Conservation (phyloP, 2,797 vertebrate species). For the Manis javanica region DNA sequence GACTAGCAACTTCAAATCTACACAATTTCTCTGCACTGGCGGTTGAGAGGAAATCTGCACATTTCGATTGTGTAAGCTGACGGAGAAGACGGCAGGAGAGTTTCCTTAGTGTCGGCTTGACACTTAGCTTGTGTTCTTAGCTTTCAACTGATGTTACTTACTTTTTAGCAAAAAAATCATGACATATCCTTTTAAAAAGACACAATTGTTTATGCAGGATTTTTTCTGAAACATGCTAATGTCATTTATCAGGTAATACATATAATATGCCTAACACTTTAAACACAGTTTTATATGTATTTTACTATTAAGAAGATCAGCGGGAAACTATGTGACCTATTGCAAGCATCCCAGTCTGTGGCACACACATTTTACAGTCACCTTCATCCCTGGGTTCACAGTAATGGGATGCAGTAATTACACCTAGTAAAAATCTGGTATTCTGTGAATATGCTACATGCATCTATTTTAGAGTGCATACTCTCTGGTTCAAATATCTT, state of each 20-base stretch:
- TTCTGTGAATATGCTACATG: background rate
- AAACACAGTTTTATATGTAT: background rate
- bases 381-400: background rate
- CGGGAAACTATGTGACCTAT: background rate
- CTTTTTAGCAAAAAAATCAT: conserved; percentile 12
- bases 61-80: fast-evolving
- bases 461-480: background rate
- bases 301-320: background rate
- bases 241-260: background rate
- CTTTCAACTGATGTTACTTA: background rate
- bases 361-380: fast-evolving
- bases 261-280: background rate
- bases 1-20: background rate
- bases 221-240: background rate
- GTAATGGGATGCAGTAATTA: background rate
- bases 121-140: background rate
- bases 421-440: background rate
- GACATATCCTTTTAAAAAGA: background rate
- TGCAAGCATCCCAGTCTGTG: background rate
- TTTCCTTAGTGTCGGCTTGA: background rate
- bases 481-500: background rate
- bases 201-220: background rate
- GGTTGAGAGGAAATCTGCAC: background rate
- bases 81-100: background rate
- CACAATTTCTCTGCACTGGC: background rate